Conservation (phyloP, 2,113 vertebrate species). For the Spizaetus ornatus region DNA sequence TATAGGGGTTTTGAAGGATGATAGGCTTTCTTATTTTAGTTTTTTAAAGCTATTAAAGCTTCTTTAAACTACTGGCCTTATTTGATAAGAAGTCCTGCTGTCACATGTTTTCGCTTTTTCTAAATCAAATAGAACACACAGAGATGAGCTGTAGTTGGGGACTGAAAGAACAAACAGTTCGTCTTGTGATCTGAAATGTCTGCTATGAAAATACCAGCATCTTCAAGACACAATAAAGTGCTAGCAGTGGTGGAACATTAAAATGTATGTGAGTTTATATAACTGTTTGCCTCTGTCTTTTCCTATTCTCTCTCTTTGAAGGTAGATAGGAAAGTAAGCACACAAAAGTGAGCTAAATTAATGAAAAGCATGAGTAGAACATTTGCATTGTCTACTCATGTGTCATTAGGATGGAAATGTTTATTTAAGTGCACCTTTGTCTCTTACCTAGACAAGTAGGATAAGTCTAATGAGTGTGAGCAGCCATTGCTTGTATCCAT, state of each 20-base stretch:
- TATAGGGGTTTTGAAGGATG: conserved; percentile 16
- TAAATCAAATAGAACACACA: conserved; percentile 47
- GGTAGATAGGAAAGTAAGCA: neutral
- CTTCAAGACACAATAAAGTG: conserved; percentile 30
- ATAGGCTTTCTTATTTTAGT: neutral
- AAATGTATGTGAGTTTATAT: conserved; percentile 34
- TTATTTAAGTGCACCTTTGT: conserved; percentile 46
- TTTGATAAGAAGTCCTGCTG: conserved; percentile 55
- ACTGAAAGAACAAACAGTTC: conserved; percentile 49
- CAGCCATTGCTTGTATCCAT: neutral
- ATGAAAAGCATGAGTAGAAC: conserved; percentile 41
- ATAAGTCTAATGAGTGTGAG: conserved; percentile 53
- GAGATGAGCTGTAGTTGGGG: conserved; percentile 21
- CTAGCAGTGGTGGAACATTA: neutral
- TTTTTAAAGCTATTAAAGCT: conserved; percentile 28
- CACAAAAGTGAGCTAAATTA: conserved; percentile 54
- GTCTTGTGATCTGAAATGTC: conserved; percentile 35
- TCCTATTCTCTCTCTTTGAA: conserved; percentile 29
- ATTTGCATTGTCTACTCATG: conserved; percentile 32
- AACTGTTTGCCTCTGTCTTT: neutral
- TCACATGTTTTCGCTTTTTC: conserved; percentile 47
- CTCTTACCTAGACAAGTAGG: conserved; percentile 42
- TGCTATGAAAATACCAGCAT: conserved; percentile 40
- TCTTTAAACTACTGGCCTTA: conserved; percentile 35
- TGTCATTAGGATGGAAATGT: conserved; percentile 54